A percentile compares a stretch with the other conserved stretches of the same genome.
Conservation (phyloP, 2,888 invertebrate species). For the Oxystoma pomonae region DNA sequence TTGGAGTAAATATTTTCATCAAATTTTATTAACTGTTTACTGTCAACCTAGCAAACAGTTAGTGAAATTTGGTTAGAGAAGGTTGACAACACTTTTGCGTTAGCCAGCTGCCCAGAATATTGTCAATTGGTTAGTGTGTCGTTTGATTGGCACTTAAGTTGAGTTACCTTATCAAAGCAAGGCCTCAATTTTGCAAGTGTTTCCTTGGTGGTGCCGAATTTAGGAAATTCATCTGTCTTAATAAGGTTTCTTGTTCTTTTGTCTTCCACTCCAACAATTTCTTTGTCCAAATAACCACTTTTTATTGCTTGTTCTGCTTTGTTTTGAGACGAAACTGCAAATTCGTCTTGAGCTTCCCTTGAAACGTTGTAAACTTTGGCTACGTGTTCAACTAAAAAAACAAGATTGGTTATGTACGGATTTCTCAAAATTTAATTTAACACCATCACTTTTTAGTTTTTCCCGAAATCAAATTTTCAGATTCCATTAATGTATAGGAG, state of each 20-base stretch:
- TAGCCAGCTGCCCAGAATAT: too few species aligned
- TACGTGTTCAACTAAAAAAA: slow-evolving; percentile 68
- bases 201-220: slow-evolving; percentile 57
- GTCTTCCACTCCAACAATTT: slow-evolving; percentile 63
- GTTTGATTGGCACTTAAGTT: too few species aligned
- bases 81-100: too few species aligned
- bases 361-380: slow-evolving; percentile 61
- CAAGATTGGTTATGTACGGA: background rate
- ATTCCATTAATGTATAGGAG: too few species aligned
- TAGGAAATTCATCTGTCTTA: slow-evolving; percentile 67
- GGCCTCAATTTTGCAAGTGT: slow-evolving; percentile 59
- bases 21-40: too few species aligned
- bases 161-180: slow-evolving; percentile 53
- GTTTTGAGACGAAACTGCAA: slow-evolving; percentile 64
- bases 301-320: slow-evolving; percentile 59
- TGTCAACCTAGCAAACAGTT: too few species aligned
- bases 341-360: slow-evolving; percentile 67
- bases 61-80: too few species aligned
- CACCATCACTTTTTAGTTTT: slow-evolving; percentile 1
- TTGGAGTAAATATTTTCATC: too few species aligned
- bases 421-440: background rate
- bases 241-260: slow-evolving; percentile 43
- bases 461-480: too few species aligned
- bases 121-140: too few species aligned
- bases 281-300: slow-evolving; percentile 61